Base-by-base conservation (phyloP, 2,113 vertebrate species). In the Actenoides hombroni region DNA sequence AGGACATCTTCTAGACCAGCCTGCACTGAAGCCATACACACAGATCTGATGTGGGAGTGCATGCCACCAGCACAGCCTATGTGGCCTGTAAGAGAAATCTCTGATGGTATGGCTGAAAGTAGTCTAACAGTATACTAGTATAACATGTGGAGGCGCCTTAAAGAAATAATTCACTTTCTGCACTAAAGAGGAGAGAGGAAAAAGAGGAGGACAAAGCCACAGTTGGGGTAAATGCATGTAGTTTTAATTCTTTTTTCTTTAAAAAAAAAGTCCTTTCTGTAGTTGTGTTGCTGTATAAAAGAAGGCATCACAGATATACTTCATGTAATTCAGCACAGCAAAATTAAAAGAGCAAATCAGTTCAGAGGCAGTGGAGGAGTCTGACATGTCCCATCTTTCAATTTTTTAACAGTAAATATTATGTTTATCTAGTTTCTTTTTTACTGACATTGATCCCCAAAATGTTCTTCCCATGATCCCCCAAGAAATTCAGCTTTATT, bases 1-100 rank as follows among this genome's bases (percentile, higher is more conserved):
- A 73, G 16, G 29, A 35, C 15, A 46, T 18, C 8, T 63, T 42
- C 59, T 51, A 48, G 42, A 23, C 25, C 75, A 65, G 40, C 29
- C 19, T 84, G 29, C 67, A 6, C 11, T 42, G 56, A 31, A 71
- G 35, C 28, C 76, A 25, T 28, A 6, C 16, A 11, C 29, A 24
- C 29, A 56, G 20, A 19, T 17, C 17, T 23, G 61, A 26, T 3
- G 11, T 9, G 13, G 35, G 19, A 70, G 26, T 3, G 31, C 40
- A 2, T 9, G 23, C 31, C 59, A 26, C 23, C 12, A 8, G 40
- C 33, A 23, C 57, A 20, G 24, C 8, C 28, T 40, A 0, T 31
- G 26, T 25, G 4, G 19, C 40, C 5, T 20, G 17, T 12, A 37
- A 57, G 61, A 44, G 75, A 59, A 63, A 82, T 23, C 5, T 53